Base-by-base conservation (phyloP, 2,888 invertebrate species). In the Ligdia adustata region DNA sequence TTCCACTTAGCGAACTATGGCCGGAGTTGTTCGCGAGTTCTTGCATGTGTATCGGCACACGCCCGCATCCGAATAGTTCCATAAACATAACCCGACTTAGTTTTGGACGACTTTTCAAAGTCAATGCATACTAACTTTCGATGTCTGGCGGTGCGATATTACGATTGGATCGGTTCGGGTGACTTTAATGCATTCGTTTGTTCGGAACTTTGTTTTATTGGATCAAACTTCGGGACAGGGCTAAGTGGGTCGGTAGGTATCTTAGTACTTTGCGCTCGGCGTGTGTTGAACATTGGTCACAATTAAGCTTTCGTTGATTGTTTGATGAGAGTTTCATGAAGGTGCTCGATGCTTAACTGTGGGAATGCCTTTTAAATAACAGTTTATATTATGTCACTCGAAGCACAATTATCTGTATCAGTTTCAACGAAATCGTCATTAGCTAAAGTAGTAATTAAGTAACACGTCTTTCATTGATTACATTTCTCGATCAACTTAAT, bases 21-120 rank as follows among this genome's bases (percentile, higher is more conserved):
- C 82, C 82, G 79, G 84, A 90, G 89, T 89, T 83, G 82, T 78
- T 84, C 86, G 87, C 84, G 88, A 86, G 89, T 88, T 87, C 88
- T 86, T 83, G 87, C 87, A 86, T 88, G 85, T 89, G 86, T 89
- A 88, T 88, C 81, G 88, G 85, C 86, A 85, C 86, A 86, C 85
- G 81, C 85, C 79, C 82, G 83, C 82, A 84, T 79, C 87, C 79
- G 86, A 89, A 90, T 90, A 90, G 89, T 90, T 90, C 86, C 89
- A 90, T 90, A 90, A 89, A 90, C 89, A 90, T 89, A 89, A 87
- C 89, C 85, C 79, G 88, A 90, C 88, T 89, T 85, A 89, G 89
- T 90, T 90, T 88, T 84, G 88, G 89, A 87, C 89, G 80, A 90
- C 89, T 89, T 89, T 90, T 89, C 89, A 90, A 90, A 90, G 89